phyloP scores from a whole-genome alignment of 2,888 invertebrate genomes.

The Protonemura montana region DNA sequence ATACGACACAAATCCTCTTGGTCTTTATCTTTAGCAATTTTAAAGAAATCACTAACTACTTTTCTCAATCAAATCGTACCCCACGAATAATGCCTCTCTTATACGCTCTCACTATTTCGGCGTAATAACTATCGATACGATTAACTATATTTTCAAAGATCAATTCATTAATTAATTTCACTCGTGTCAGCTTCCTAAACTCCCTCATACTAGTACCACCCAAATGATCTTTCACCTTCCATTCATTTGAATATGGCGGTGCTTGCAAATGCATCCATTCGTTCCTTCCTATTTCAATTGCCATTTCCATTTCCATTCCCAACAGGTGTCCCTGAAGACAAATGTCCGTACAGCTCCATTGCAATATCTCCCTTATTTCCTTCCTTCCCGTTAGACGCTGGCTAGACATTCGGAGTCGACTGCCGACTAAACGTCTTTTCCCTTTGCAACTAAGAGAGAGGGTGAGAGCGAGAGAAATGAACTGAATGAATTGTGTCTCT shows the following conservation, averaged over 20 bases:
- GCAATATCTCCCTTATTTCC: conserved; percentile 26
- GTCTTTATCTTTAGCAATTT: too few species aligned
- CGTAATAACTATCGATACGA: too few species aligned
- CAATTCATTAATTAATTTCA: neutral
- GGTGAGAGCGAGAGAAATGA: conserved; percentile 7
- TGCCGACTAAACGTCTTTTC: neutral
- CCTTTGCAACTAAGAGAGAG: neutral
- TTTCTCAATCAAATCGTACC: too few species aligned
- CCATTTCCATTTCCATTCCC: neutral
- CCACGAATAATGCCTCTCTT: too few species aligned
- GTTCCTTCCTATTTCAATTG: conserved; percentile 14
- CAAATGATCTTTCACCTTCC: neutral
- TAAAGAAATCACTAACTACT: too few species aligned
- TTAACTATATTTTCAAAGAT: neutral
- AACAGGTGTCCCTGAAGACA: conserved; percentile 40
- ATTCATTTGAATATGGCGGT: neutral
- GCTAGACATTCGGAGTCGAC: conserved; percentile 19
- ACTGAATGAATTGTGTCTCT: conserved; percentile 41
- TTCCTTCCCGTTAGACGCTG: conserved; percentile 29
- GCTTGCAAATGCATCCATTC: neutral
- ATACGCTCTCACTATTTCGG: too few species aligned
- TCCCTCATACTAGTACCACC: too few species aligned
- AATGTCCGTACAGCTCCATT: conserved; percentile 9
- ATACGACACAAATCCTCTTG: too few species aligned
- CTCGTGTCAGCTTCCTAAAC: neutral